A percentile compares a stretch with the other conserved stretches of the same genome.
Conservation (phyloP, 2,797 vertebrate genomes). For the Chaunax sp. region DNA sequence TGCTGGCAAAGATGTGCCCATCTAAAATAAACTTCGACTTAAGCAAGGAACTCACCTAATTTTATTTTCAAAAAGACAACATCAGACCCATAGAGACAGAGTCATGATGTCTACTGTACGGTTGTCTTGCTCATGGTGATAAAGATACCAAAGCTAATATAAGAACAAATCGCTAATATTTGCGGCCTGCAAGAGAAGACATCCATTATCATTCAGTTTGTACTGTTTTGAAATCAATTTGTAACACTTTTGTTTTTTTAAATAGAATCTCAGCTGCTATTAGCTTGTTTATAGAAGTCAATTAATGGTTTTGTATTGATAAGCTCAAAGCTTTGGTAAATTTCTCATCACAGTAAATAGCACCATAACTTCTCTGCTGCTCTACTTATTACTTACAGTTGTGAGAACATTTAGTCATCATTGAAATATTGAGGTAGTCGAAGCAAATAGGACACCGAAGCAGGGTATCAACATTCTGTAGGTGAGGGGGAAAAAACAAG, state of each 20-base stretch:
- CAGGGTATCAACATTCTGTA: slow-evolving; percentile 87
- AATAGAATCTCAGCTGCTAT: neutral
- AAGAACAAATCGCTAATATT: too few relatives aligned
- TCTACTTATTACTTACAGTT: slow-evolving; percentile 87
- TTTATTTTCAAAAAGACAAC: too few relatives aligned
- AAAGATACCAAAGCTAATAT: too few relatives aligned
- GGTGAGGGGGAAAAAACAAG: slow-evolving; percentile 34
- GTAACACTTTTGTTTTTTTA: neutral
- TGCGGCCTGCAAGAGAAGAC: too few relatives aligned
- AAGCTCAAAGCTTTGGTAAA: neutral
- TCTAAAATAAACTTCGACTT: too few relatives aligned
- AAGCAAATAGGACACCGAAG: slow-evolving; percentile 94
- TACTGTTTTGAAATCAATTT: neutral
- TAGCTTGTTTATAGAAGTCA: neutral
- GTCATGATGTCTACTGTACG: too few relatives aligned
- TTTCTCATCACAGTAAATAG: neutral
- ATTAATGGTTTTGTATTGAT: neutral
- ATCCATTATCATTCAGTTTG: neutral
- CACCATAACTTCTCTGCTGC: too few relatives aligned
- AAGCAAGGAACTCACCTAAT: too few relatives aligned
- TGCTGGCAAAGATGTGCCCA: too few relatives aligned
- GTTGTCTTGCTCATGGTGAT: too few relatives aligned
- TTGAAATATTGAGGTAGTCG: slow-evolving; percentile 89
- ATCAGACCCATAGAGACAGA: too few relatives aligned
- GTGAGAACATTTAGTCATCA: slow-evolving; percentile 95